A percentile compares a stretch with the other conserved stretches of the same genome.
These are phyloP conservation scores for Diloba caeruleocephala DNA, from an alignment of 2,888 invertebrate genomes.

Conservation along the genomic window DNA sequence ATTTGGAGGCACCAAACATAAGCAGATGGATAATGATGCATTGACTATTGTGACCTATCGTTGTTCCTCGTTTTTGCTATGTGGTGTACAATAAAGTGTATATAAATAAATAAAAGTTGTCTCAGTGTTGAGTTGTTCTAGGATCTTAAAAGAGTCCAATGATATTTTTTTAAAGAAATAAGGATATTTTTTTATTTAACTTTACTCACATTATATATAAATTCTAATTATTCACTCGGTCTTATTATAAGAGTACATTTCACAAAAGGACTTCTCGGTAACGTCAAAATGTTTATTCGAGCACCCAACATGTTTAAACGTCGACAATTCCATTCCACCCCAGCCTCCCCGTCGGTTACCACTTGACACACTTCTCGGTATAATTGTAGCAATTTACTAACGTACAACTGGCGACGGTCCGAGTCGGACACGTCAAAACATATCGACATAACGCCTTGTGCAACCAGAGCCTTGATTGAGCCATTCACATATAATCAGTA, in stretches of 20 bases:
- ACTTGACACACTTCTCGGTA: conserved; percentile 83
- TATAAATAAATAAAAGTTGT: no score
- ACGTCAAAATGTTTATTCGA: conserved; percentile 24
- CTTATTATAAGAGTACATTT: conserved; percentile 3
- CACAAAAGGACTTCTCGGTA: conserved; percentile 10
- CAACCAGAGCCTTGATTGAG: conserved; percentile 79
- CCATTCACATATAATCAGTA: conserved; percentile 79
- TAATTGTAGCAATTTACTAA: conserved; percentile 85
- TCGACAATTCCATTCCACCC: conserved; percentile 47
- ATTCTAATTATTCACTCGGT: conserved; percentile 13
- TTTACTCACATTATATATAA: no score
- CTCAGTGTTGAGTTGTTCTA: no score
- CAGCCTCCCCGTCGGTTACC: conserved; percentile 64
- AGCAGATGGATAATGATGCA: no score
- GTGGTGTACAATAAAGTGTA: no score
- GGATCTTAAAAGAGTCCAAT: no score
- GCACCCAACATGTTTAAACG: conserved; percentile 16
- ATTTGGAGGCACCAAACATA: no score
- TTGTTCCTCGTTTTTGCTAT: no score
- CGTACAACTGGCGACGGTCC: conserved; percentile 62
- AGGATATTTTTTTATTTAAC: no score
- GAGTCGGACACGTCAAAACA: conserved; percentile 82
- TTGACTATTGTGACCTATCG: no score
- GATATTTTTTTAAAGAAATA: no score
- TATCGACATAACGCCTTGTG: conserved; percentile 79